Base-by-base conservation (phyloP, 2,113 vertebrate species). In the Spermophilus dauricus region DNA sequence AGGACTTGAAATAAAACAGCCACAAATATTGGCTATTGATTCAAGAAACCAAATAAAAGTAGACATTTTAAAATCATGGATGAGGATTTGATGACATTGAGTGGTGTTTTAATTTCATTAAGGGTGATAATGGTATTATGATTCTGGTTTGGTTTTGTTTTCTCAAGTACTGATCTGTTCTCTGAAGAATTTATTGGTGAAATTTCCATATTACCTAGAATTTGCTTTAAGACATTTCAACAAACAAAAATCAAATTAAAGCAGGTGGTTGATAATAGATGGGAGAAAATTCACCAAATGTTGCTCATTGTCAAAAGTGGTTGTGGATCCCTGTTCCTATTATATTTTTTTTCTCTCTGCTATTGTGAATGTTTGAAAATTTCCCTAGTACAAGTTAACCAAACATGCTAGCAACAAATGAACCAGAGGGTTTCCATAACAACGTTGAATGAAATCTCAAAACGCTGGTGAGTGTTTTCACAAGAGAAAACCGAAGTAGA, bases 41-140 rank as follows among this genome's bases (percentile, higher is more conserved):
- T 93, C 24, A 70, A 93, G n/a, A 93, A 77, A 45, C 24, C 13
- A 85, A 91, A 73, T 53, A 63, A 93, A 96, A 86, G 37, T 28
- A 94, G 76, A 76, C 58, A 83, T 69, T 89, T 91, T 78, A 26
- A 97, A 92, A 67, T 67, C 72, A 34, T 53, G 11, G 13, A 12
- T n/a, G 73, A 73, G 10, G 12, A 76, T 42, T 30, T 26, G 18
- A 37, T 81, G n/a, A 28, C 45, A 80, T 56, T 92, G 80, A n/a
- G 32, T 70, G n/a, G 65, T 81, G 37, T 5, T 12, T 72, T 63
- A 9, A 51, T 63, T 91, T 87, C 58, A 45, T 24, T 51, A 34
- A 26, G 7, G 42, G 13, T 86, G 77, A 42, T 92, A 53, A 48
- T 7, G 30, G 20, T 7, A 6, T 24, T 37, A 37, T 24, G 48